Conservation (phyloP, 2,888 invertebrate species). For the Epiblema foenella region DNA sequence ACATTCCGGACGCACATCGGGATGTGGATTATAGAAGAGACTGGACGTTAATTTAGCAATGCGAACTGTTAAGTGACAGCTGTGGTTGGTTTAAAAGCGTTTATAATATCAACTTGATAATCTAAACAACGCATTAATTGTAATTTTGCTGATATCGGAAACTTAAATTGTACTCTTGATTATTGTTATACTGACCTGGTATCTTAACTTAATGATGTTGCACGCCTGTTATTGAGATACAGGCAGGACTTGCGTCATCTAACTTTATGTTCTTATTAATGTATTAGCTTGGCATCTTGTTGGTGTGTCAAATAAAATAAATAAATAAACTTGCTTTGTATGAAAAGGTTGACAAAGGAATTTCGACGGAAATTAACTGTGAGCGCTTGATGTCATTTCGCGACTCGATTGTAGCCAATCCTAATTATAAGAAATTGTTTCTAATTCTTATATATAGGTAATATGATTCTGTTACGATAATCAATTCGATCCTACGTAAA, state of each 20-base stretch:
- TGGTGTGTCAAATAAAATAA: too few relatives aligned
- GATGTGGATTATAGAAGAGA: background rate
- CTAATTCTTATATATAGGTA: background rate
- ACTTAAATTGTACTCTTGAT: too few relatives aligned
- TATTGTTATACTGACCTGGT: too few relatives aligned
- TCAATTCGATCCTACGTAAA: too few relatives aligned
- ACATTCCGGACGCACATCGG: background rate
- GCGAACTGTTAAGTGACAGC: constrained; percentile 27
- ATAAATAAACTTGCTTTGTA: constrained; percentile 28
- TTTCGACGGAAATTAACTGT: constrained; percentile 13
- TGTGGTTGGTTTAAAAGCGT: constrained; percentile 27
- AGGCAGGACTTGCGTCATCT: too few relatives aligned
- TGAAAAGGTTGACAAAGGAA: constrained; percentile 33
- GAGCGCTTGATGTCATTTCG: background rate
- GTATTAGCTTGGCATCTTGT: too few relatives aligned
- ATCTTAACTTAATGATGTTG: too few relatives aligned
- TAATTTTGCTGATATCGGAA: too few relatives aligned
- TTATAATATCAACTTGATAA: constrained; percentile 24
- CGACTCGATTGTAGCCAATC: background rate
- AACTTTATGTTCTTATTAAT: too few relatives aligned
- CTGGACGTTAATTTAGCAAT: constrained; percentile 5
- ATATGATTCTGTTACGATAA: too few relatives aligned
- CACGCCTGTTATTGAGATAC: too few relatives aligned
- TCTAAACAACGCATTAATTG: too few relatives aligned
- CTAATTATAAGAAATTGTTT: background rate